Conservation (phyloP, 2,113 vertebrate species). For the Oreochromis spilurus region DNA sequence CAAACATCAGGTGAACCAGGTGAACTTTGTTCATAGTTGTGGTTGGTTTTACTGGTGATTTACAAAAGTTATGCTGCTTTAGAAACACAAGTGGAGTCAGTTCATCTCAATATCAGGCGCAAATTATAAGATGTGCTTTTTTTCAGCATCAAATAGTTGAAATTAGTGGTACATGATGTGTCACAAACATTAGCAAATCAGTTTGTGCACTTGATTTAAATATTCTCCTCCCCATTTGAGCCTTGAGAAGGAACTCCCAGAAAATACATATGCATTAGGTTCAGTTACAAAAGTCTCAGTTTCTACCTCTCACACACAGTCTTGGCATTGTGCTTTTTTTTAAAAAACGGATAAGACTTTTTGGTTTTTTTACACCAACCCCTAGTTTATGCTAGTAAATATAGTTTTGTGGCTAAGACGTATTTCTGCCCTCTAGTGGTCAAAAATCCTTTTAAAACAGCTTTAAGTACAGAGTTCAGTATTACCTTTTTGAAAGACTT, state of each 20-base stretch:
- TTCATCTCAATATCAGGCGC: accelerated
- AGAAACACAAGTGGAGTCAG: neutral
- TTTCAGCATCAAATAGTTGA: neutral
- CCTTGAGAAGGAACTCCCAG: neutral
- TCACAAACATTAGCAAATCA: neutral
- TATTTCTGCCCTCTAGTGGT: neutral
- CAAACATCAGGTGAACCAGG: neutral
- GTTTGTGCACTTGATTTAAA: neutral
- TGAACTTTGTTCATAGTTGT: neutral
- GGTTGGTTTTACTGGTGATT: neutral
- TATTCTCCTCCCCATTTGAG: neutral
- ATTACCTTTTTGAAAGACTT: neutral
- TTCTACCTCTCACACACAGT: neutral
- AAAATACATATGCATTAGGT: neutral
- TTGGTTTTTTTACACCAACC: neutral
- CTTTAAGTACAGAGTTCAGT: neutral
- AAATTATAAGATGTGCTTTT: accelerated
- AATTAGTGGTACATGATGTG: neutral
- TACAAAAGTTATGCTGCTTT: neutral
- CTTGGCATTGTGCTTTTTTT: neutral
- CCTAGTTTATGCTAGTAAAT: neutral
- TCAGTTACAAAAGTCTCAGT: neutral
- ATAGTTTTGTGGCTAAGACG: accelerated
- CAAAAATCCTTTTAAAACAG: neutral
- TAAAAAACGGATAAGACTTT: neutral